Evolutionary conservation across 2,113 vertebrate species (phyloP).

Genomic region (Limnothrissa miodon): DNA sequence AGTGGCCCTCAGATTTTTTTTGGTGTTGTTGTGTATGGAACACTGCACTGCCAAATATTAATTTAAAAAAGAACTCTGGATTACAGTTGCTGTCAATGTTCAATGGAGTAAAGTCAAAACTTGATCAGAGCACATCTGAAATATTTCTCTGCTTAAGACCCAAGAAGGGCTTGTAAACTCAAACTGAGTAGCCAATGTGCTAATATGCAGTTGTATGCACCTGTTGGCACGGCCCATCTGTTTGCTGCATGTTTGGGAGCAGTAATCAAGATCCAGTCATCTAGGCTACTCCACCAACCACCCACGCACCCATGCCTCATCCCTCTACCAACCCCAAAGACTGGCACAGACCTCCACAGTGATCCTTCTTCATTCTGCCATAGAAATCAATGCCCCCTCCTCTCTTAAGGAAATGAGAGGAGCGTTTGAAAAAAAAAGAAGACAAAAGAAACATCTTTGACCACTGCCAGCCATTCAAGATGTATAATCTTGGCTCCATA

Average conservation of each 20-base stretch:
- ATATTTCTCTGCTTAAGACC: not conserved
- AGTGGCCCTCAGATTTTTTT: too few species aligned
- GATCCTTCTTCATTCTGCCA: constrained; percentile 14
- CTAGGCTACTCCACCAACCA: not conserved
- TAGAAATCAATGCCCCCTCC: not conserved
- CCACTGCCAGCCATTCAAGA: constrained; percentile 21
- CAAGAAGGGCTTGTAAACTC: not conserved
- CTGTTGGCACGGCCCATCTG: not conserved
- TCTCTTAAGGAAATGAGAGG: not conserved
- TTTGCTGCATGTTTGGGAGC: not conserved
- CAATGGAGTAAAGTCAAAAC: not conserved
- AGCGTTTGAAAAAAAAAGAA: not conserved
- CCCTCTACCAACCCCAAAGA: constrained; percentile 15
- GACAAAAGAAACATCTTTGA: not conserved
- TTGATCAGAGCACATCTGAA: not conserved
- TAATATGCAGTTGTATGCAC: not conserved
- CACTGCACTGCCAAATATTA: too few species aligned
- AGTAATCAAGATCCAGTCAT: not conserved
- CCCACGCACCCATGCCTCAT: not conserved
- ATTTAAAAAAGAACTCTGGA: too few species aligned
- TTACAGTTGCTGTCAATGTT: not conserved
- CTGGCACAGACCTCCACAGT: constrained; percentile 28
- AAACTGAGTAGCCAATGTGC: not conserved
- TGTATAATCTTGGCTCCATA: constrained; percentile 37
- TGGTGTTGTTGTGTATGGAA: too few species aligned